Evolutionary conservation across 2,113 vertebrate genomes (phyloP), one percentile per base, ranked within the genome.

Genomic region (Notechis scutatus): DNA sequence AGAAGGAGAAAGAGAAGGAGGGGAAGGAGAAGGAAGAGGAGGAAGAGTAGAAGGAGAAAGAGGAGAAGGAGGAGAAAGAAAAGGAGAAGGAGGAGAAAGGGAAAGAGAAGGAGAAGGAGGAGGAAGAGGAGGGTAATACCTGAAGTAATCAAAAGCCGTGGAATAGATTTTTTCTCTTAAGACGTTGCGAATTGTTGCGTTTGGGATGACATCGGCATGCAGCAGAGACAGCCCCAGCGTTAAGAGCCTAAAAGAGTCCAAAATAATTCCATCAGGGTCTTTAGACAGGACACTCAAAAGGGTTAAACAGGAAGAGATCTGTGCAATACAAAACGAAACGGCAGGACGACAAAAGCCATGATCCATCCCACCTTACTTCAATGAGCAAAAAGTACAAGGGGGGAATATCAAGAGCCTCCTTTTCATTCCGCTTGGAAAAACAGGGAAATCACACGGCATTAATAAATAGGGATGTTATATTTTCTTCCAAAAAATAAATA

Each of bases 71-170:
- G 4, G 3, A 12, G 47, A 2, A 26, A 2, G 9, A 12, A 29
- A 0, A 20, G 45, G 29, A 2, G 6, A 4, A 4, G 92, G 89
- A 20, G 45, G 29, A 2, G 6, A 4, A 4, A 92, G 89, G 0
- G 57, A 26, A 15, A 2, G 3, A 7, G 47, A 2, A 26, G 0
- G 18, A 12, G 47, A 0, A 20, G 45, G 29, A 2, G 3, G 7
- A 4, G 92, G 89, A 2, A 3, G 20, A 88, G 93, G 50, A 2
- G 3, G 10, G 64, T 24, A 52, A 47, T 97, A 99, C 99, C 99
- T 99, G 97, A 99, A 99, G 96, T 99, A 99, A 97, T 99, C 99
- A 94, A 99, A 99, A n/a, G 99, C 99, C 0, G 99, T 99, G 4
- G 99, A 99, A 94, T 99, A 99, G 95, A 99, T 99, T 97, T 99